These are phyloP conservation scores for Corythucha ciliata DNA, from an alignment of 2,888 invertebrate genomes.

Conservation along the genomic window DNA sequence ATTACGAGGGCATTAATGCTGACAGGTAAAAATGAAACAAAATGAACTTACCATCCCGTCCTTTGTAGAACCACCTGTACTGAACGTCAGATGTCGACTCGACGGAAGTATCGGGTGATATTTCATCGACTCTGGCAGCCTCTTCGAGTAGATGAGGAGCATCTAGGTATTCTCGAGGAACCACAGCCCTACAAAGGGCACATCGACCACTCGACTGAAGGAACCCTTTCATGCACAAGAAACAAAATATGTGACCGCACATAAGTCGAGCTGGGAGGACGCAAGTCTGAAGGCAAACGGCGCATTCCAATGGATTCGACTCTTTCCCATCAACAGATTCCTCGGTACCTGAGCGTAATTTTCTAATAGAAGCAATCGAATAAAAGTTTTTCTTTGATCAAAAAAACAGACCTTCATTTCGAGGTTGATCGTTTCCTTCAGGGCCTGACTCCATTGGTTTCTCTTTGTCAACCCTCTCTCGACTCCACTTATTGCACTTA, in stretches of 20 bases:
- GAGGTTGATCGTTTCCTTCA: too few species aligned
- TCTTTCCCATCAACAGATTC: too few species aligned
- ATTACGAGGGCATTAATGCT: too few species aligned
- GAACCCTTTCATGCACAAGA: conserved; percentile 88
- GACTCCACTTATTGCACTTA: too few species aligned
- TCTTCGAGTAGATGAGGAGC: conserved; percentile 66
- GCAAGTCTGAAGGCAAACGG: conserved; percentile 82
- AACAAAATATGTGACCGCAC: conserved; percentile 93
- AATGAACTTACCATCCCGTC: conserved; percentile 65
- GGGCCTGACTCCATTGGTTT: too few species aligned
- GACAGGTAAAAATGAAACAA: conserved; percentile 27
- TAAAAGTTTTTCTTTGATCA: too few species aligned
- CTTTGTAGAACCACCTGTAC: conserved; percentile 94
- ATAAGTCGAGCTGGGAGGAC: conserved; percentile 88
- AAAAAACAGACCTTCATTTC: too few species aligned
- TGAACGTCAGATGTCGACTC: conserved; percentile 52
- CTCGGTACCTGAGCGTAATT: too few species aligned
- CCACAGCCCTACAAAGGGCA: conserved; percentile 85
- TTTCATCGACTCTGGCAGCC: conserved; percentile 34
- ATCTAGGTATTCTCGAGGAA: conserved; percentile 79
- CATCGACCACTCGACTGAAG: conserved; percentile 78
- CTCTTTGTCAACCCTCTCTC: too few species aligned
- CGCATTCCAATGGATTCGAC: conserved; percentile 82
- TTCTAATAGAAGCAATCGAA: too few species aligned
- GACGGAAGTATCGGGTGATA: conserved; percentile 39